Percentiles rank a stretch among this genome's conserved stretches.
phyloP scores from a whole-genome alignment of 2,797 vertebrate genomes.

The Enteromius anoplus region DNA sequence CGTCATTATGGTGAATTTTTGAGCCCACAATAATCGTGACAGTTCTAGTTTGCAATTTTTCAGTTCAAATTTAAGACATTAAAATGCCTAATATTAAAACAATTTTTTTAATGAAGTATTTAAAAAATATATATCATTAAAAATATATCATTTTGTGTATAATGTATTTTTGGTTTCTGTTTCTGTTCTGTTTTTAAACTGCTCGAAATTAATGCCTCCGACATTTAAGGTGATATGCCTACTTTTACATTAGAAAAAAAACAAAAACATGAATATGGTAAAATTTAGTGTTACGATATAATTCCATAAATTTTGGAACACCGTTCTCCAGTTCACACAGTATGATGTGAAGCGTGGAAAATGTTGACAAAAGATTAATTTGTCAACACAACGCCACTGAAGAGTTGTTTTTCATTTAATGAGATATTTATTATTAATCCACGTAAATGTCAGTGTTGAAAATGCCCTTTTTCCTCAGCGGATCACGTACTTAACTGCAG shows the following conservation, averaged over 20 bases:
- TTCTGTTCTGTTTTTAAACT: background rate
- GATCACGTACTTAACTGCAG: constrained; percentile 23
- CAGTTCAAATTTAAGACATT: background rate
- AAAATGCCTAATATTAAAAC: background rate
- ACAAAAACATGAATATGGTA: background rate
- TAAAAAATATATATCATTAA: background rate
- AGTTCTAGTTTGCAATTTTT: background rate
- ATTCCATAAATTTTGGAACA: background rate
- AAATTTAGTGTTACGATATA: background rate
- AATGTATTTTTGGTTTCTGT: background rate
- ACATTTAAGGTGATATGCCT: background rate
- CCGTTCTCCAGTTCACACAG: background rate
- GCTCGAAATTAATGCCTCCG: background rate
- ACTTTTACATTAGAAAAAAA: background rate
- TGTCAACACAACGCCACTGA: constrained; percentile 21
- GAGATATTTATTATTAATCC: constrained; percentile 36
- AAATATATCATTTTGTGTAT: background rate
- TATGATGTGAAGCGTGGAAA: background rate
- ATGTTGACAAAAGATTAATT: constrained; percentile 27
- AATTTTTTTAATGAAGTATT: background rate
- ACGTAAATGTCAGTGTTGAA: constrained; percentile 22
- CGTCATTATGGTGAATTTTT: too few relatives aligned
- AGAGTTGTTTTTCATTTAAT: constrained; percentile 36
- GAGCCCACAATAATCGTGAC: too few relatives aligned
- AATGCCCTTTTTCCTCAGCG: background rate